phyloP scores from a whole-genome alignment of 2,888 invertebrate genomes.

The Amiota communis region DNA sequence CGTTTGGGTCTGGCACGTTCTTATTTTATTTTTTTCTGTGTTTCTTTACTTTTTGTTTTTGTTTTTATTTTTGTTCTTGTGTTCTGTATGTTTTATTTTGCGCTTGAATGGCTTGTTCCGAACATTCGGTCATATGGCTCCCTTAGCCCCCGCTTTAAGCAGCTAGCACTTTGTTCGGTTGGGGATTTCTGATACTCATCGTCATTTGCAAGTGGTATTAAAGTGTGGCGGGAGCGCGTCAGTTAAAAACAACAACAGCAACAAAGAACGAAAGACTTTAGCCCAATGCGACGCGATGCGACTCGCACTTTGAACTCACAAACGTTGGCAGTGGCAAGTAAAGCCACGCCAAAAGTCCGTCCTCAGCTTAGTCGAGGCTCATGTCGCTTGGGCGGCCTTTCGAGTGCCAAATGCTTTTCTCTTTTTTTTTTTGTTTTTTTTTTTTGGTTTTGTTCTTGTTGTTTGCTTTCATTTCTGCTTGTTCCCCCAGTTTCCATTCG shows the following conservation, averaged over 20 bases:
- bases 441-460: no score
- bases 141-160: not conserved
- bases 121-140: not conserved
- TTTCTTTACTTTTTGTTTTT: slow-evolving; percentile 33
- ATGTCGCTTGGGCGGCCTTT: not conserved
- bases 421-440: not conserved
- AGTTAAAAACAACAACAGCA: slow-evolving; percentile 3
- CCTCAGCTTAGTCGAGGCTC: slow-evolving; percentile 3
- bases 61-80: not conserved
- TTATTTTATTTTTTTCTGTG: slow-evolving; percentile 44
- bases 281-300: not conserved
- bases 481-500: slow-evolving; percentile 13
- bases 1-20: slow-evolving; percentile 44
- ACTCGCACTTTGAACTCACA: slow-evolving; percentile 23
- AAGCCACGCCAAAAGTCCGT: slow-evolving; percentile 39
- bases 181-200: slow-evolving; percentile 23
- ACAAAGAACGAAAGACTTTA: slow-evolving; percentile 1
- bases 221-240: slow-evolving; percentile 9
- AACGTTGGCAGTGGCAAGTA: slow-evolving; percentile 28
- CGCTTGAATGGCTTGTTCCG: slow-evolving; percentile 27
- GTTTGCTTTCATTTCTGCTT: no score
- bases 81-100: slow-evolving; percentile 24
- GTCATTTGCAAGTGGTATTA: slow-evolving; percentile 25
- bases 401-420: slow-evolving; percentile 13
- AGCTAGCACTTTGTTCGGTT: not conserved